Evolutionary conservation across 1,140 invertebrate species (phyloP).

Genomic region (Drosophila sturtevanti): DNA sequence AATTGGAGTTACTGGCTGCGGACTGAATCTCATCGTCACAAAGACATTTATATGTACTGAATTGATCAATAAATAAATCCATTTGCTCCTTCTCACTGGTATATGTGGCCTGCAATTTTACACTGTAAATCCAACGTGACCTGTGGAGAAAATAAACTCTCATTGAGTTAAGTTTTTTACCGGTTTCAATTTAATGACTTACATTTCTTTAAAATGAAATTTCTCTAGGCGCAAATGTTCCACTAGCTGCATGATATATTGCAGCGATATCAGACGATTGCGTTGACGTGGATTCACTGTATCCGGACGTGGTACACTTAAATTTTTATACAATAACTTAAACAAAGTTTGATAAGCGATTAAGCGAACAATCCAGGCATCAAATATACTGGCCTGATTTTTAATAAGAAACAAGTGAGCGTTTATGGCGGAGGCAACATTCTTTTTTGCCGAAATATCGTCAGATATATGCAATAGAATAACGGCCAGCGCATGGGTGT

Average conservation of each 20-base stretch:
- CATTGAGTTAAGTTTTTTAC: background rate
- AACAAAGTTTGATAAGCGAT: constrained; percentile 35
- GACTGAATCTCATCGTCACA: constrained; percentile 32
- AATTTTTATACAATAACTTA: constrained; percentile 33
- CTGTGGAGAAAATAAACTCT: constrained; percentile 2
- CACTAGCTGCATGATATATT: constrained; percentile 27
- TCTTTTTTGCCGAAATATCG: background rate
- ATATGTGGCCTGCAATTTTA: constrained; percentile 4
- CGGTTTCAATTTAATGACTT: background rate
- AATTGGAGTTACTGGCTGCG: too few relatives aligned
- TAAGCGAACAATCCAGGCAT: constrained; percentile 41
- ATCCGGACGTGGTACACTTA: constrained; percentile 2
- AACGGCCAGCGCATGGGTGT: constrained; percentile 30
- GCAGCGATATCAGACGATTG: constrained; percentile 29
- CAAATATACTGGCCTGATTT: constrained; percentile 15
- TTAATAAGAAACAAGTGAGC: constrained; percentile 35
- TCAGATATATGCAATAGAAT: constrained; percentile 38
- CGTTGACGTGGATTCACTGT: background rate
- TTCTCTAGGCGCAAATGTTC: constrained; percentile 30
- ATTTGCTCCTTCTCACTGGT: constrained; percentile 26
- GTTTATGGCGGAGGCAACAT: background rate
- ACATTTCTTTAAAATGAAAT: constrained; percentile 43
- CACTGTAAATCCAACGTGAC: constrained; percentile 15
- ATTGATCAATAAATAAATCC: constrained; percentile 39
- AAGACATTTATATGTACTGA: constrained; percentile 43